Evolutionary conservation across 2,888 invertebrate species (phyloP), one percentile per base, ranked within the genome.

Genomic region (Augochlorella aurata): DNA sequence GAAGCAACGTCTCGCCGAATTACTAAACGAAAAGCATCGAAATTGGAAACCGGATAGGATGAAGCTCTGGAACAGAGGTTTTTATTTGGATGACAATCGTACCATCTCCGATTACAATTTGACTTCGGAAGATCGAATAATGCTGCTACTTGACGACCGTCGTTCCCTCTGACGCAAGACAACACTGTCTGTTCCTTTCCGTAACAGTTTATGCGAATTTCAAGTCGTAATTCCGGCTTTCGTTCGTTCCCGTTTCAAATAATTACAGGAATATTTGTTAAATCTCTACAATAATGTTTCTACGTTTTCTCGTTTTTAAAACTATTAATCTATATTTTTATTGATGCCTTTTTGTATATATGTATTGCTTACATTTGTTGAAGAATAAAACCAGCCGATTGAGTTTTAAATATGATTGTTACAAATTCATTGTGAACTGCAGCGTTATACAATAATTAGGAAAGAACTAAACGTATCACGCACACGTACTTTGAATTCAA

Each of bases 51-150:
- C 84, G 12, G 81, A 80, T 4, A 80, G 24, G 47, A 85, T 87
- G 81, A 87, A 65, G 10, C 75, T 87, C 50, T 87, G 87, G 87
- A 63, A 65, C 24, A 68, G 74, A 38, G 87, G 85, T 74, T 73
- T 77, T 49, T 87, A 80, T 71, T 79, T 82, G 63, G 85, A 84
- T 44, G 74, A 84, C 71, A 84, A 83, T 73, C 82, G 82, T 52
- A 79, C 82, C 4, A 72, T 83, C 54, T 86, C 83, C 2, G 85
- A 81, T 77, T 85, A 74, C 50, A 74, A 79, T 44, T 45, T 86
- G 58, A 77, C 68, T 18, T 58, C 74, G 2, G 65, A 73, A 24
- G 79, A 83, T 75, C 78, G 61, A 54, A 70, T 85, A 68, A 75
- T 38, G 66, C 61, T 83, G 21, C 68, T 83, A 10, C 68, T 74